Evolutionary conservation across 2,797 vertebrate species (phyloP).

Genomic region (Spinus pinus): DNA sequence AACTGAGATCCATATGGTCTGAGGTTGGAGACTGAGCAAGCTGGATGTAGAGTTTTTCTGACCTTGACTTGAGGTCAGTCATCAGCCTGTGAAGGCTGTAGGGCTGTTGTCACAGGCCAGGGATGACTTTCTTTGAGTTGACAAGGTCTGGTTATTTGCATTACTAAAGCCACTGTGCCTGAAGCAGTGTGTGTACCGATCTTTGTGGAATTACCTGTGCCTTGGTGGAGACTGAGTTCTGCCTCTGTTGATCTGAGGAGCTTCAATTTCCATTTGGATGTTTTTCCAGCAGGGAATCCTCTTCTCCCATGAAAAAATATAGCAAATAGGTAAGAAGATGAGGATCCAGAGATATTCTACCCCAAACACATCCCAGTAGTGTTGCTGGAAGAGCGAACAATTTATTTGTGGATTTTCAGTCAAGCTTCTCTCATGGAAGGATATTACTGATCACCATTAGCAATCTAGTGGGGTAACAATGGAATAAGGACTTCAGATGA

Average conservation of each 20-base stretch:
- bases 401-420: slow-evolving; percentile 28
- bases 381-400: neutral
- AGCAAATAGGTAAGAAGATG: neutral
- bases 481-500: slow-evolving; percentile 36
- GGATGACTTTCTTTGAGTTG: neutral
- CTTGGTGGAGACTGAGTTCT: neutral
- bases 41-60: neutral
- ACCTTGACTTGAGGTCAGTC: neutral
- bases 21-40: neutral
- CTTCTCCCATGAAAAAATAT: neutral
- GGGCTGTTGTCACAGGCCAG: neutral
- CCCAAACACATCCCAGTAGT: neutral
- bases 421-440: neutral
- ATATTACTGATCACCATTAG: slow-evolving; percentile 12
- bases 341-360: neutral
- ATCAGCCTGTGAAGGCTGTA: neutral
- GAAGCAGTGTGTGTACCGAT: neutral
- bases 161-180: neutral
- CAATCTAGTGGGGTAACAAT: slow-evolving; percentile 27
- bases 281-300: neutral
- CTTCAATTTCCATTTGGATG: neutral
- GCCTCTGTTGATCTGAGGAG: neutral
- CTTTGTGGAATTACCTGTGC: neutral
- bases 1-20: neutral
- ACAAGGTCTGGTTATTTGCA: neutral